Base-by-base conservation (phyloP, 2,888 invertebrate species). In the Nephrocerus scutellatus region DNA sequence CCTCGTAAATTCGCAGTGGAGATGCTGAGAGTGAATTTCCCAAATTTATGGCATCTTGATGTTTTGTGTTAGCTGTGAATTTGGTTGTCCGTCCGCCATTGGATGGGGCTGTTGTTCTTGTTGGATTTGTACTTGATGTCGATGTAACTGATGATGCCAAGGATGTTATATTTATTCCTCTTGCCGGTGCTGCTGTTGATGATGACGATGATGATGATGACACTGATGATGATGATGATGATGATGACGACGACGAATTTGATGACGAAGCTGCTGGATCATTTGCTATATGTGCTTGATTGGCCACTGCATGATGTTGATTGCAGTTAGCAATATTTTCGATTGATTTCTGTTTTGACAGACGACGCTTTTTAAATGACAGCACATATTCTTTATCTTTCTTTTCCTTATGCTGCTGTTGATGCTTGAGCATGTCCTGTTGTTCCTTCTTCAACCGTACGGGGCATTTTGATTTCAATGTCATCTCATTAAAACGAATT, bases 261-360 rank as follows among this genome's bases (percentile, higher is more conserved):
- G n/a, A n/a, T n/a, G n/a, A n/a, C n/a, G 47, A 38, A 39, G 35
- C 44, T 26, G 41, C 44, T 20, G 20, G 20, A 34, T 28, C 36
- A 12, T 14, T 21, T 14, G 30, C 12, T 29, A 36, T 42, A 25
- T 43, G 46, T 13, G 30, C 20, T 28, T 40, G 41, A 28, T 29
- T 26, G 18, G 2, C n/a, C n/a, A n/a, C n/a, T n/a, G n/a, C n/a
- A 38, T 41, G 39, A 31, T 42, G 34, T 15, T 22, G 22, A 20
- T 32, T 34, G 5, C 47, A 41, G 42, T 54, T 52, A 43, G 57
- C 63, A 32, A 65, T 64, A 39, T 62, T 60, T 42, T 68, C 68
- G 40, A 63, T 54, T 14, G 67, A 67, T 39, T 66, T 67, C 28
- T 67, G 66, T 40, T 68, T 68, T 9, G 66, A 68, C 5, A 68